These are phyloP conservation scores for Oreochromis niloticus DNA, from an alignment of 2,113 vertebrate genomes.

Conservation along the genomic window DNA sequence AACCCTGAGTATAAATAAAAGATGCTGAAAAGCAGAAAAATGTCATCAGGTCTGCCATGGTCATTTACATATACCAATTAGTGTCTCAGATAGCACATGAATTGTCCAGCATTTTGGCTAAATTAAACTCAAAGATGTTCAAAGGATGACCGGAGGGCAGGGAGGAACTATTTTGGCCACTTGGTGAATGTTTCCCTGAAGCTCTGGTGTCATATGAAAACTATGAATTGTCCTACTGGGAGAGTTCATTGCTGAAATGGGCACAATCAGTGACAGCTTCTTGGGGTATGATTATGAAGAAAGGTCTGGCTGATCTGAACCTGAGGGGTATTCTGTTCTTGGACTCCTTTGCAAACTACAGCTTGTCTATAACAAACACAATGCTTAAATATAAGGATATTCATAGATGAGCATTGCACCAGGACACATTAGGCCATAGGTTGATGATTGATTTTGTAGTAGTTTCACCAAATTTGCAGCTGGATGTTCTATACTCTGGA, in stretches of 20 bases:
- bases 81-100: neutral
- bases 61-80: neutral
- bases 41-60: rapidly evolving
- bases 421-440: neutral
- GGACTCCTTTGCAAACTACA: neutral
- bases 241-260: neutral
- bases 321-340: neutral
- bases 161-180: neutral
- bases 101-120: neutral
- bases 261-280: neutral
- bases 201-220: neutral
- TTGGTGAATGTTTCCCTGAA: neutral
- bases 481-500: neutral
- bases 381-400: rapidly evolving
- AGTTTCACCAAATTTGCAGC: neutral
- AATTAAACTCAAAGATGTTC: neutral
- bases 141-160: neutral
- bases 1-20: neutral
- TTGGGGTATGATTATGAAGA: neutral
- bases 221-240: neutral
- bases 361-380: neutral
- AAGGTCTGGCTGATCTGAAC: neutral
- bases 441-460: neutral
- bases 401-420: neutral
- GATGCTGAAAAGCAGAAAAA: neutral